A percentile compares a stretch with the other conserved stretches of the same genome.
These are phyloP conservation scores for Psilopsiagon aymara DNA, from an alignment of 2,113 vertebrate genomes.

Conservation along the genomic window DNA sequence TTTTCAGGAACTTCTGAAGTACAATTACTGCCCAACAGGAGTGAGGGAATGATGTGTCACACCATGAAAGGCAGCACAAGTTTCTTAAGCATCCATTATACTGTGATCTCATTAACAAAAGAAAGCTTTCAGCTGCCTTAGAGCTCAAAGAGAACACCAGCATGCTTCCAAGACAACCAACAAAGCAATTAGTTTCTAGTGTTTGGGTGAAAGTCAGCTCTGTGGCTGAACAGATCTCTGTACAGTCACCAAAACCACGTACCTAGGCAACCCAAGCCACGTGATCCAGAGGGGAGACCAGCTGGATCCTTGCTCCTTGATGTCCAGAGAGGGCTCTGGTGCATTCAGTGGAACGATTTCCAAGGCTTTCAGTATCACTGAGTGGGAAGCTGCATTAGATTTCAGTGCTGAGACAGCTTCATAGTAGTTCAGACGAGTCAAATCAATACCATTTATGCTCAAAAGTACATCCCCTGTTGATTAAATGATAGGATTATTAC, in stretches of 20 bases:
- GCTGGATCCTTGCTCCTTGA: slow-evolving; percentile 77
- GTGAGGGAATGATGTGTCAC: not conserved
- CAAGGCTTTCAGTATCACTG: slow-evolving; percentile 82
- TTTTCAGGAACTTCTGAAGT: not conserved
- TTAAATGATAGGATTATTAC: not conserved
- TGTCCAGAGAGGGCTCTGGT: slow-evolving; percentile 72
- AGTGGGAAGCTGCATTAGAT: slow-evolving; percentile 84
- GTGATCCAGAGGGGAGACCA: slow-evolving; percentile 89
- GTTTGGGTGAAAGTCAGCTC: not conserved
- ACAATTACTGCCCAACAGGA: not conserved
- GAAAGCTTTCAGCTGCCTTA: not conserved
- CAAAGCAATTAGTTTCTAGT: not conserved
- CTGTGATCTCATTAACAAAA: not conserved
- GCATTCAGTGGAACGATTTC: slow-evolving; percentile 77
- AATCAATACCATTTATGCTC: slow-evolving; percentile 88
- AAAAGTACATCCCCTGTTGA: slow-evolving; percentile 85
- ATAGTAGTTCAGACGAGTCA: slow-evolving; percentile 87
- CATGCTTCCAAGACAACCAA: not conserved
- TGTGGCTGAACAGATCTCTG: not conserved
- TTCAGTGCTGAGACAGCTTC: slow-evolving; percentile 90
- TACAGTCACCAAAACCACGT: not conserved
- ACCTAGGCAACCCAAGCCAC: slow-evolving; percentile 91
- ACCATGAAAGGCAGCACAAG: not conserved
- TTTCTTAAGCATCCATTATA: not conserved
- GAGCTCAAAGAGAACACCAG: not conserved